Evolutionary conservation across 2,888 invertebrate genomes (phyloP).

Genomic region (Lamproptera curius): DNA sequence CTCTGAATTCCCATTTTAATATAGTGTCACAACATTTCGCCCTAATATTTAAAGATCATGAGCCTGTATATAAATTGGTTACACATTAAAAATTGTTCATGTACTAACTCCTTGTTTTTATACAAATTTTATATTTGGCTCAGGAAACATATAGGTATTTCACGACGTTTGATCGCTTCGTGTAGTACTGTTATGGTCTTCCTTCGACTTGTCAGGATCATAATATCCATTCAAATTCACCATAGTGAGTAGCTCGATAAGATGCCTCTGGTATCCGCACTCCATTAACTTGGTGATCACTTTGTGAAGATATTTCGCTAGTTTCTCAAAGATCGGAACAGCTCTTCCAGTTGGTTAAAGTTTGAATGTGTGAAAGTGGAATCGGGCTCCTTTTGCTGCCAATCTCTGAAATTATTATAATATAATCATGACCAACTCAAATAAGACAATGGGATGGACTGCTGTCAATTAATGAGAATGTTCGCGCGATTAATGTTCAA

Average conservation of each 20-base stretch:
- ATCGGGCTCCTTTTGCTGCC: constrained; percentile 69
- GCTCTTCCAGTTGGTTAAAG: constrained; percentile 74
- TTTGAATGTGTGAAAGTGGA: constrained; percentile 77
- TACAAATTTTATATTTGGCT: too few relatives aligned
- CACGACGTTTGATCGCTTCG: constrained; percentile 25
- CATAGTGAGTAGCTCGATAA: constrained; percentile 81
- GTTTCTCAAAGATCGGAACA: constrained; percentile 80
- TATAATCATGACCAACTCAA: too few relatives aligned
- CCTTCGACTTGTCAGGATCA: constrained; percentile 50
- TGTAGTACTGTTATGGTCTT: constrained; percentile 41
- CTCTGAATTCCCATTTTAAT: too few relatives aligned
- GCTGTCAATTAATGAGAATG: too few relatives aligned
- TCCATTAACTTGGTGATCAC: constrained; percentile 80
- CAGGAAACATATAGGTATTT: too few relatives aligned
- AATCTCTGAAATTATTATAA: constrained; percentile 55
- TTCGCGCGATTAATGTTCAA: too few relatives aligned
- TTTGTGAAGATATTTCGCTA: constrained; percentile 80
- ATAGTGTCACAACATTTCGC: too few relatives aligned
- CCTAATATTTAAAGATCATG: too few relatives aligned
- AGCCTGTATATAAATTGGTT: too few relatives aligned
- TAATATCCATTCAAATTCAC: constrained; percentile 82
- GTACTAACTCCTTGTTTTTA: too few relatives aligned
- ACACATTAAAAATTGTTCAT: too few relatives aligned
- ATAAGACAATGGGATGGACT: too few relatives aligned
- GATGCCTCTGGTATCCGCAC: constrained; percentile 82